Evolutionary conservation across 2,888 invertebrate species (phyloP), one percentile per base, ranked within the genome.

Genomic region (Smittia aterrima): DNA sequence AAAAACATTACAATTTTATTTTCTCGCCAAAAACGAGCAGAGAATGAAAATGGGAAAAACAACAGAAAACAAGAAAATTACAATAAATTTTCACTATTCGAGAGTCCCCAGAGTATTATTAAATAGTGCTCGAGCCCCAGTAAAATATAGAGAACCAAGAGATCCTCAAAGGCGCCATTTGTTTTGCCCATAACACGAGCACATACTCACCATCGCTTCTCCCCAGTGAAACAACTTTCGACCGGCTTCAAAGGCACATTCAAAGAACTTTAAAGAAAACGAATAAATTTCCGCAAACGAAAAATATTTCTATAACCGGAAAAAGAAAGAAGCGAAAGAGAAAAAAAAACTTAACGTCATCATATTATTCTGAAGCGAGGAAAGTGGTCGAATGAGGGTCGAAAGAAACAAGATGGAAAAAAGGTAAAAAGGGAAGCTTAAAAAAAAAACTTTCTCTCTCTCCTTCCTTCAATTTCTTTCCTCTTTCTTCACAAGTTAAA

Each of bases 51-150:
- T 16, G 25, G 41, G 27, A n/a, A 64, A 64, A 64, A 4, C 1
- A 64, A 6, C 25, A 27, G 11, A 64, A 16, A 27, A 64, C 25
- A 70, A 53, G 27, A 25, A n/a, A n/a, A 70, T 54, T 70, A 70
- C 53, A 70, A 70, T 70, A 54, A 54, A 70, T 70, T 54, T 70
- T 20, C 58, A 70, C 70, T 54, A 70, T 67, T 70, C 18, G 70
- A 70, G 41, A 53, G 53, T 70, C 70, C 70, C 70, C 2, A 53
- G 54, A 70, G 70, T 25, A 70, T 70, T 70, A 54, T 70, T 70
- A 70, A 58, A 70, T 70, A 70, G 70, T 70, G 70, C 54, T 68
- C 41, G 11, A 38, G 24, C 66, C 58, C 20, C 58, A 22, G 58
- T 13, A 58, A 22, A 20, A 58, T 58, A 58, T 58, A 22, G 22